Conservation (phyloP, 1,140 invertebrate genomes). For the roundworm (Caenorhabditis elegans) region WBcel235 BX284606.5:8239001-8239500, state of each 20-base stretch:
- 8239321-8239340: background rate
- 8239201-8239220: constrained; percentile 14
- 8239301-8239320: background rate
- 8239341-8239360: background rate
- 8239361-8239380: too few species aligned
- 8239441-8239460: too few species aligned
- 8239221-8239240: constrained; percentile 5
- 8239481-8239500: too few species aligned
- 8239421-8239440: too few species aligned
- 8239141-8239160: background rate
- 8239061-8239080: too few species aligned
- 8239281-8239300: background rate
- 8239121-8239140: background rate
- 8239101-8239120: background rate
- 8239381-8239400: too few species aligned
- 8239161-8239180: background rate
- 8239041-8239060: too few species aligned
- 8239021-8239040: too few species aligned
- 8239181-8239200: background rate
- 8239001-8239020: background rate
- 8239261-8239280: background rate
- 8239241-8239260: background rate
- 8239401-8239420: too few species aligned
- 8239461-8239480: too few species aligned
- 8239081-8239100: too few species aligned